Percentiles rank a stretch among this genome's conserved stretches.
Evolutionary conservation across 2,888 invertebrate species (phyloP).

Genomic region (Lymantria dispar): DNA sequence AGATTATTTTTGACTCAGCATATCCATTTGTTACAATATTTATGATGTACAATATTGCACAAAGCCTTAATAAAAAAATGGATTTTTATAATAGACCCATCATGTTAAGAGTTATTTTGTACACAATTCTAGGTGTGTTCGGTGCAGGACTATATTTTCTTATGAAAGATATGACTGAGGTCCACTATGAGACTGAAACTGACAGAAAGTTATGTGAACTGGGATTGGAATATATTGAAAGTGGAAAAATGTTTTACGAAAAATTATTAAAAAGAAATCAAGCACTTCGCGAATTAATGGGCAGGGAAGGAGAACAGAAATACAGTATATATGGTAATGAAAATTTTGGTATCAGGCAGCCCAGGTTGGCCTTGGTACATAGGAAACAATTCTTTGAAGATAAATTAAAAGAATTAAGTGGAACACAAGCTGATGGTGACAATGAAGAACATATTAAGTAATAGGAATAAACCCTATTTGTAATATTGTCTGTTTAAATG

Average conservation of each 20-base stretch:
- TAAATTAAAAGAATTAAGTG: slow-evolving; percentile 56
- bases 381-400: slow-evolving; percentile 86
- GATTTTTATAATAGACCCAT: slow-evolving; percentile 81
- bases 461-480: no score
- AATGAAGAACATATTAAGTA: not conserved
- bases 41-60: slow-evolving; percentile 76
- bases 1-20: slow-evolving; percentile 80
- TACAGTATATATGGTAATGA: slow-evolving; percentile 88
- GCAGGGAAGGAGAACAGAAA: slow-evolving; percentile 81
- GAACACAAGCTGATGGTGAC: slow-evolving; percentile 12
- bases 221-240: slow-evolving; percentile 85
- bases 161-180: slow-evolving; percentile 84
- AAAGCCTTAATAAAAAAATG: slow-evolving; percentile 74
- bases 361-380: slow-evolving; percentile 84
- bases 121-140: slow-evolving; percentile 81
- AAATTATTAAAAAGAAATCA: slow-evolving; percentile 88
- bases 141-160: slow-evolving; percentile 83
- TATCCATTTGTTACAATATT: slow-evolving; percentile 75
- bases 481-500: no score
- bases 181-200: slow-evolving; percentile 83
- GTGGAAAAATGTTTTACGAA: slow-evolving; percentile 89
- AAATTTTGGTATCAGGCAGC: slow-evolving; percentile 84
- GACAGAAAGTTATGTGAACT: slow-evolving; percentile 84
- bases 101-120: slow-evolving; percentile 67
- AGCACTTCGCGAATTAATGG: slow-evolving; percentile 86